Conservation (phyloP, 2,888 invertebrate genomes). For the Drosophila neonasuta region DNA sequence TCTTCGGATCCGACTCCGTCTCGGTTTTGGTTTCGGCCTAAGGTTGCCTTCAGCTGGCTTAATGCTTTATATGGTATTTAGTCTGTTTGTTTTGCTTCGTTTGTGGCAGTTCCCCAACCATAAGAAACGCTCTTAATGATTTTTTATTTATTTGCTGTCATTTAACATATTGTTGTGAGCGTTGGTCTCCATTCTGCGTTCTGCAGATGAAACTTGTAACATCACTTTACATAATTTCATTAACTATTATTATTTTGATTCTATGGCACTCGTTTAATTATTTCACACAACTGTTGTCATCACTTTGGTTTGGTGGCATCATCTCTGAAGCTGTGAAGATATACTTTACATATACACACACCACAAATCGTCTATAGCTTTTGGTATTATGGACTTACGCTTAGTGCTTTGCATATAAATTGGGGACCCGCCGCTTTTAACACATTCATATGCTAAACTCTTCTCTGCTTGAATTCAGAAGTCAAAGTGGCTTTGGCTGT, state of each 20-base stretch:
- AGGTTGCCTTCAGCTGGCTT: slow-evolving; percentile 29
- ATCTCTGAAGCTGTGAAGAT: slow-evolving; percentile 43
- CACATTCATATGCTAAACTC: slow-evolving; percentile 71
- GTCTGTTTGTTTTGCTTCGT: slow-evolving; percentile 31
- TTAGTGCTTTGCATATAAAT: slow-evolving; percentile 64
- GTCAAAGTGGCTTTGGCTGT: slow-evolving; percentile 62
- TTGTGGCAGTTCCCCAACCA: slow-evolving; percentile 39
- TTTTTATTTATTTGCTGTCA: slow-evolving; percentile 71
- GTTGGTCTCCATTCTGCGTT: slow-evolving; percentile 41
- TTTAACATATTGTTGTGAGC: slow-evolving; percentile 53
- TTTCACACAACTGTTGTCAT: slow-evolving; percentile 31
- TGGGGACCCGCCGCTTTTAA: slow-evolving; percentile 43
- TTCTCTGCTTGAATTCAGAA: slow-evolving; percentile 57
- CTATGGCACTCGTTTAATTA: slow-evolving; percentile 72
- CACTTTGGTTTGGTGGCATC: slow-evolving; percentile 60
- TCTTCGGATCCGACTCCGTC: slow-evolving; percentile 31
- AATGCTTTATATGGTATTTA: slow-evolving; percentile 69
- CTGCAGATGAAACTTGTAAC: slow-evolving; percentile 65
- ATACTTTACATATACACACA: background rate
- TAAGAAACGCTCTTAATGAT: slow-evolving; percentile 65
- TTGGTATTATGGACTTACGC: slow-evolving; percentile 48
- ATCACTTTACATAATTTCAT: slow-evolving; percentile 70
- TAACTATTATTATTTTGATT: slow-evolving; percentile 51
- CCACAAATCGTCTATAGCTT: background rate
- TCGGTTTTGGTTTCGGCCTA: slow-evolving; percentile 22